A percentile compares a stretch with the other conserved stretches of the same genome.
Evolutionary conservation across 1,140 invertebrate species (phyloP).

Genomic region (Mycetomoellerius zeteki): DNA sequence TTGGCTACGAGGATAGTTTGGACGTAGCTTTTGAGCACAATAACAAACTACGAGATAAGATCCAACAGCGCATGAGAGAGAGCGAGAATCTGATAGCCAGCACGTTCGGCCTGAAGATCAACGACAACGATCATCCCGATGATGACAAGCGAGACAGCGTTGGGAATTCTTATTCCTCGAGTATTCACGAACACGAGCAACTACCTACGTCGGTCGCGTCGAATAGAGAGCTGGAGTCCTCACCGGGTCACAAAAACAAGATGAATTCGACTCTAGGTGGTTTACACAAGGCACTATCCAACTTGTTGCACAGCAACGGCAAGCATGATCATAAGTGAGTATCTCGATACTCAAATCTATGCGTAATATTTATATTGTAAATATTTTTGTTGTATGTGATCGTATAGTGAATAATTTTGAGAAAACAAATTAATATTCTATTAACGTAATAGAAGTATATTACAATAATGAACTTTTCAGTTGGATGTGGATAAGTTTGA

Average conservation of each 20-base stretch:
- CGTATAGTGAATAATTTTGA: background rate
- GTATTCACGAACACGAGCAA: constrained; percentile 41
- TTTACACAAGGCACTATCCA: constrained; percentile 83
- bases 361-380: background rate
- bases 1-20: constrained; percentile 85
- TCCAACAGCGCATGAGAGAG: constrained; percentile 85
- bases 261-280: constrained; percentile 80
- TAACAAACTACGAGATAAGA: constrained; percentile 85
- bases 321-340: constrained; percentile 86
- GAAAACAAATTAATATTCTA: constrained; percentile 13
- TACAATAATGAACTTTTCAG: constrained; percentile 9
- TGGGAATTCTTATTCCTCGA: constrained; percentile 57
- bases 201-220: constrained; percentile 36
- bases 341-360: constrained; percentile 26
- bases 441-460: background rate
- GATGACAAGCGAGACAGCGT: constrained; percentile 33
- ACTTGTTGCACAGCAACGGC: constrained; percentile 83
- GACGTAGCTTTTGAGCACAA: constrained; percentile 86
- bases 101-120: constrained; percentile 80
- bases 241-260: constrained; percentile 79
- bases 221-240: constrained; percentile 42
- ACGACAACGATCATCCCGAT: background rate
- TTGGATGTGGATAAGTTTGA: background rate
- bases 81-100: constrained; percentile 84
- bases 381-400: background rate